phyloP scores from a whole-genome alignment of 2,888 invertebrate species.

The Callosobruchus maculatus region DNA sequence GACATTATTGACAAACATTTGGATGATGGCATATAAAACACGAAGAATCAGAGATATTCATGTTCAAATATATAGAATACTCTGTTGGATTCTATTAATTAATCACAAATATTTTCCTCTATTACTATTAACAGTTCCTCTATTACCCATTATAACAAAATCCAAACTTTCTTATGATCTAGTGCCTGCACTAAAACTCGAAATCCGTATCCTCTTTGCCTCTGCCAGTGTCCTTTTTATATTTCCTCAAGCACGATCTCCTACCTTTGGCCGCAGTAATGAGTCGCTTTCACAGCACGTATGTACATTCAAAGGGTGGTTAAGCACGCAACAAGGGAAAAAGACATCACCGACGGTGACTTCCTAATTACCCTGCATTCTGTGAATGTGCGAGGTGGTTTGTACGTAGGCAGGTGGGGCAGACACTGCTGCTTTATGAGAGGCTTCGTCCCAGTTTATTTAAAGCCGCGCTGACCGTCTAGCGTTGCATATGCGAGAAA shows the following conservation, averaged over 20 bases:
- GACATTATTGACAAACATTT: no score
- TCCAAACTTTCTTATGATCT: no score
- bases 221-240: neutral
- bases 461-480: neutral
- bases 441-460: neutral
- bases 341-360: neutral
- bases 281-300: neutral
- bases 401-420: neutral
- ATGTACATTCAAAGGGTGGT: neutral
- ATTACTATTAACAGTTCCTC: no score
- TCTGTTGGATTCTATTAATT: no score
- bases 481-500: no score
- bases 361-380: neutral
- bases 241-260: neutral
- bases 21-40: no score
- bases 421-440: neutral
- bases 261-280: neutral
- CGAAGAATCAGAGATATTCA: no score
- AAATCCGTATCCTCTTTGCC: neutral
- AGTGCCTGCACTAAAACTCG: neutral
- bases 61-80: no score
- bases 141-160: no score
- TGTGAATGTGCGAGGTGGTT: neutral
- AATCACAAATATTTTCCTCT: no score
- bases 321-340: neutral